Percentiles rank a stretch among this genome's conserved stretches.
phyloP scores from a whole-genome alignment of 2,797 vertebrate genomes.

The Nannoperca australis region DNA sequence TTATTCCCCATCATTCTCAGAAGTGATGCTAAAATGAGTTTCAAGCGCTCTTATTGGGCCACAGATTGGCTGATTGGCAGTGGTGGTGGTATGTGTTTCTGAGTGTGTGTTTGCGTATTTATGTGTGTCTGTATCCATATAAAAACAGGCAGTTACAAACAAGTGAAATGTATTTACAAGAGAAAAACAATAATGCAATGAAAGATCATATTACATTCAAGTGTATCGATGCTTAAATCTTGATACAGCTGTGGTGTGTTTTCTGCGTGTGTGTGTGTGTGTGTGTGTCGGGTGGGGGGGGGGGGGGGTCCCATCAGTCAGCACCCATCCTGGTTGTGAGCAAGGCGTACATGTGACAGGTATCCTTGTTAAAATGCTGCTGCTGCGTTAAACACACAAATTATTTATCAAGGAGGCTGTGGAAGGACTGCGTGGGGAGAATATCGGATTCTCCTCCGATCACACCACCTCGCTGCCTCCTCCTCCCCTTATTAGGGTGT shows the following conservation, averaged over 20 bases:
- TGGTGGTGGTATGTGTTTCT: constrained; percentile 18
- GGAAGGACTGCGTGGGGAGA: constrained; percentile 73
- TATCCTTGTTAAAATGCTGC: constrained; percentile 80
- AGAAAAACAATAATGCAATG: background rate
- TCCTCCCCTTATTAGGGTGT: constrained; percentile 37
- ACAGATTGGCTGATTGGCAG: constrained; percentile 22
- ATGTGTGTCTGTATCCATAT: constrained; percentile 4
- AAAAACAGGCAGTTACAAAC: constrained; percentile 14
- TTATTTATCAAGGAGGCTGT: constrained; percentile 82
- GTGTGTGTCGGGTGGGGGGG: too few relatives aligned
- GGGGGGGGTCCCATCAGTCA: constrained; percentile 38
- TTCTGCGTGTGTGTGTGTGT: constrained; percentile 22
- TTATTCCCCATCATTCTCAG: constrained; percentile 78
- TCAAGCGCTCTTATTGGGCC: constrained; percentile 59
- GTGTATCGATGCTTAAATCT: background rate
- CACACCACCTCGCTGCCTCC: constrained; percentile 41
- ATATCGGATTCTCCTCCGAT: constrained; percentile 77
- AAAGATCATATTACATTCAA: constrained; percentile 10
- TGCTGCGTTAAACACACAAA: constrained; percentile 77
- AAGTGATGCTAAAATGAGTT: constrained; percentile 77
- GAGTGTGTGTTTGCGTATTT: constrained; percentile 4
- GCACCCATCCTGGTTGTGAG: constrained; percentile 39
- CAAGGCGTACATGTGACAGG: constrained; percentile 69
- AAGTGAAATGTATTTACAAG: constrained; percentile 1
- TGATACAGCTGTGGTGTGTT: constrained; percentile 14